Conservation (phyloP, 2,113 vertebrate genomes). For the Poeciliopsis prolifica region DNA sequence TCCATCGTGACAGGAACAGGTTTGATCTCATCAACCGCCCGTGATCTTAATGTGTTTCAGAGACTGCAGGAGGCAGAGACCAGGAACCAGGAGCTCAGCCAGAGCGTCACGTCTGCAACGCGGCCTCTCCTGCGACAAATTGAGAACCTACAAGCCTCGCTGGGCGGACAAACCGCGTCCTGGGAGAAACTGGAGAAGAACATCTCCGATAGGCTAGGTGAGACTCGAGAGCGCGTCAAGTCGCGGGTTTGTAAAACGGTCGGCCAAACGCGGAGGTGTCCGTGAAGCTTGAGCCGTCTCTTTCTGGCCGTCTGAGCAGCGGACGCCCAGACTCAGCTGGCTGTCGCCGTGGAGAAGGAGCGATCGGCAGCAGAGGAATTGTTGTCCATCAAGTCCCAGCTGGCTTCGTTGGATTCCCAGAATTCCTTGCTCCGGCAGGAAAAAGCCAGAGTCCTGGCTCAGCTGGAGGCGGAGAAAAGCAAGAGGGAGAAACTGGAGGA, state of each 20-base stretch:
- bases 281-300: neutral
- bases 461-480: constrained; percentile 88
- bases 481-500: constrained; percentile 89
- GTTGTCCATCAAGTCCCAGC: constrained; percentile 85
- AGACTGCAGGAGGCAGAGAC: constrained; percentile 93
- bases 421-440: constrained; percentile 92
- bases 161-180: constrained; percentile 89
- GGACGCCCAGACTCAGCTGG: constrained; percentile 91
- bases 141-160: constrained; percentile 92
- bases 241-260: neutral
- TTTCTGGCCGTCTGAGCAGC: constrained; percentile 65
- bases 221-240: constrained; percentile 34
- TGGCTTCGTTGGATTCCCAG: constrained; percentile 91
- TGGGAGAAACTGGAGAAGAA: constrained; percentile 97
- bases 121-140: constrained; percentile 95
- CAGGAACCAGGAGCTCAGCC: constrained; percentile 95
- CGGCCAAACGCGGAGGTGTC: neutral
- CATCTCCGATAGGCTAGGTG: constrained; percentile 95
- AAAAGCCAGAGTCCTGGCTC: constrained; percentile 86
- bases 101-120: constrained; percentile 92
- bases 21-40: neutral
- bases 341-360: constrained; percentile 92
- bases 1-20: neutral
- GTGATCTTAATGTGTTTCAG: constrained; percentile 64
- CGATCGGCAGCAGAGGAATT: constrained; percentile 91